Percentiles rank a stretch among this genome's conserved stretches.
Conservation (phyloP, 2,113 vertebrate genomes). For the Laticauda laticaudata region DNA sequence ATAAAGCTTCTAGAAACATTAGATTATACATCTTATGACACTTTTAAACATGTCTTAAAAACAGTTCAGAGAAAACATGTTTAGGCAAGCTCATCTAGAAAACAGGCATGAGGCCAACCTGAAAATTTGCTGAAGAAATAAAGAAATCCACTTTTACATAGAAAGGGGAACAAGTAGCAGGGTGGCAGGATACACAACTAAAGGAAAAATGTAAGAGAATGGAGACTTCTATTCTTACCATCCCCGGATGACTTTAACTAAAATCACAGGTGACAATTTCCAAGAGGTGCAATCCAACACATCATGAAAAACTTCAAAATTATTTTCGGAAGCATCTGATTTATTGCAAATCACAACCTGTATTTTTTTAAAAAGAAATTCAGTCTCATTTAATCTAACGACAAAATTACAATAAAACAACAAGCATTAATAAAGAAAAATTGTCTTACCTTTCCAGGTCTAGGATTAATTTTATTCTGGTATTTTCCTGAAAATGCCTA, state of each 20-base stretch:
- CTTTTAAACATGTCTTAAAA: constrained; percentile 11
- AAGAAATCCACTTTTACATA: constrained; percentile 6
- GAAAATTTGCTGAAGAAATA: not conserved
- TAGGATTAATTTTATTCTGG: constrained; percentile 80
- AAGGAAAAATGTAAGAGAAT: not conserved
- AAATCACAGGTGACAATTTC: constrained; percentile 81
- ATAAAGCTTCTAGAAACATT: not conserved
- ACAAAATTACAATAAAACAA: constrained; percentile 2
- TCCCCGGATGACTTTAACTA: constrained; percentile 86
- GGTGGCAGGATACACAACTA: not conserved
- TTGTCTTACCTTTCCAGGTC: constrained; percentile 87
- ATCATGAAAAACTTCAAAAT: constrained; percentile 79
- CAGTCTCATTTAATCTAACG: not conserved
- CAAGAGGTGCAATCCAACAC: constrained; percentile 81
- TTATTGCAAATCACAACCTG: constrained; percentile 84
- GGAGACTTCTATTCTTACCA: constrained; percentile 76
- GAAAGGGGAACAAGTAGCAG: constrained; percentile 7
- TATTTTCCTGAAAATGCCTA: constrained; percentile 67
- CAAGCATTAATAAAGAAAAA: not conserved
- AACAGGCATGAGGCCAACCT: not conserved
- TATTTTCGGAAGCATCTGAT: constrained; percentile 68
- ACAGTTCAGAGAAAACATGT: not conserved
- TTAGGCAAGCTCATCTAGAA: not conserved
- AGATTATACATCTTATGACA: not conserved
- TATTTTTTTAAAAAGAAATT: not conserved